Evolutionary conservation across 2,113 vertebrate genomes (phyloP).

Genomic region (Psammodynastes pulverulentus): DNA sequence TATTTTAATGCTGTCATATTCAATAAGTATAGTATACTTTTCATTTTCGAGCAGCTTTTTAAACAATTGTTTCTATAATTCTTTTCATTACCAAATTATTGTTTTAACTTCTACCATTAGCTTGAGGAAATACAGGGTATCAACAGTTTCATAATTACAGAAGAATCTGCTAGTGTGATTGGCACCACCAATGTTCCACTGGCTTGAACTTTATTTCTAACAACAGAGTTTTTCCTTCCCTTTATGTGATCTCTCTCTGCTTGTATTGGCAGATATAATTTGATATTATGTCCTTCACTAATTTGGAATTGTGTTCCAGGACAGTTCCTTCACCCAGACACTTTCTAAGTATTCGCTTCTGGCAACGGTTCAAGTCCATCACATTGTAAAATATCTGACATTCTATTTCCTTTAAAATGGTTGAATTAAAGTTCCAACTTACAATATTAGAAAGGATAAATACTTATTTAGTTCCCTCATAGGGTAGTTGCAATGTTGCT

Average conservation of each 20-base stretch:
- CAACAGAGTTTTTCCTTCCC: neutral
- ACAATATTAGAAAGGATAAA: neutral
- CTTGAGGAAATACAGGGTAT: neutral
- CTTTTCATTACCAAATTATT: neutral
- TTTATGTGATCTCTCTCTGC: neutral
- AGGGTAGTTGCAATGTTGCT: constrained; percentile 13
- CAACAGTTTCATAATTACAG: neutral
- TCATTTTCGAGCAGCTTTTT: neutral
- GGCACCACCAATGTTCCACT: neutral
- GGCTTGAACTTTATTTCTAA: neutral
- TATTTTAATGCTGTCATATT: neutral
- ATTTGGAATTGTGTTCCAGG: constrained; percentile 5
- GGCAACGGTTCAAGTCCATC: neutral
- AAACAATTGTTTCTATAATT: neutral
- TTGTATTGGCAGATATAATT: neutral
- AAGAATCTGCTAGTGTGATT: neutral
- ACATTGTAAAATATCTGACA: neutral
- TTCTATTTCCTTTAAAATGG: neutral
- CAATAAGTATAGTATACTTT: neutral
- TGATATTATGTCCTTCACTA: neutral
- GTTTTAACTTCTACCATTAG: neutral
- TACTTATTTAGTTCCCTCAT: constrained; percentile 12
- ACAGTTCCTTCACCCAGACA: neutral
- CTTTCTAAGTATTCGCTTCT: neutral
- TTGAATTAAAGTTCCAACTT: constrained; percentile 4